phyloP scores from a whole-genome alignment of 64 coral and sea anemone species.

The Actinia equina region DNA sequence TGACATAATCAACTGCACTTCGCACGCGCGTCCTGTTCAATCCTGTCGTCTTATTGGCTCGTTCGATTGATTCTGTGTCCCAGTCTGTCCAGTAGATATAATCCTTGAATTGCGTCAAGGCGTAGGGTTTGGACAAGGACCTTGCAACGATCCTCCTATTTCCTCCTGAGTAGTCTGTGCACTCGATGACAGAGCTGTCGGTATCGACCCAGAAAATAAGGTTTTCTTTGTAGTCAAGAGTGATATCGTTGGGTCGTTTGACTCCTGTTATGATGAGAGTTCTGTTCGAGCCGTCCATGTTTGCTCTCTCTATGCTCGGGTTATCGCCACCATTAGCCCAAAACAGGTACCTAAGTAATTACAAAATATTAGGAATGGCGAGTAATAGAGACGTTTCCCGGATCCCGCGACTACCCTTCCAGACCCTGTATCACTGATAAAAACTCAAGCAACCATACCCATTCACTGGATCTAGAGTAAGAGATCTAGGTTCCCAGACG shows the following conservation, averaged over 20 bases:
- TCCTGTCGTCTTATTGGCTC: slow-evolving; percentile 92
- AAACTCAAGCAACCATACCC: slow-evolving; percentile 49
- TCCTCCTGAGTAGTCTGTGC: slow-evolving; percentile 70
- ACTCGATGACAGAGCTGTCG: slow-evolving; percentile 71
- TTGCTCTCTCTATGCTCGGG: slow-evolving; percentile 65
- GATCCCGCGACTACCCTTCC: neutral
- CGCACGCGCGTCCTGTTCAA: slow-evolving; percentile 67
- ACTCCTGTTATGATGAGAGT: slow-evolving; percentile 33
- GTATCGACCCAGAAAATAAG: slow-evolving; percentile 81
- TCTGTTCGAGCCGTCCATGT: slow-evolving; percentile 86
- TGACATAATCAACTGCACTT: slow-evolving; percentile 48
- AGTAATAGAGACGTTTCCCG: too few species aligned
- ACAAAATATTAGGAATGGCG: neutral
- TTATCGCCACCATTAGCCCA: slow-evolving; percentile 74
- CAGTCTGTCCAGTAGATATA: slow-evolving; percentile 94
- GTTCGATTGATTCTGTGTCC: slow-evolving; percentile 51
- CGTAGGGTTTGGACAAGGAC: slow-evolving; percentile 14
- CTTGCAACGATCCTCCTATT: slow-evolving; percentile 42
- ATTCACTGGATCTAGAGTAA: slow-evolving; percentile 75
- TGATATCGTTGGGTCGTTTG: slow-evolving; percentile 64
- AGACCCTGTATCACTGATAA: neutral
- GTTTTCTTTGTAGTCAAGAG: slow-evolving; percentile 68
- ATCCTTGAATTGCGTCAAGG: slow-evolving; percentile 73
- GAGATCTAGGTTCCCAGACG: slow-evolving; percentile 68
- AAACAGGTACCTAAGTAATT: slow-evolving; percentile 64